Base-by-base conservation (phyloP, 2,797 vertebrate genomes). In the Thamnophis elegans region DNA sequence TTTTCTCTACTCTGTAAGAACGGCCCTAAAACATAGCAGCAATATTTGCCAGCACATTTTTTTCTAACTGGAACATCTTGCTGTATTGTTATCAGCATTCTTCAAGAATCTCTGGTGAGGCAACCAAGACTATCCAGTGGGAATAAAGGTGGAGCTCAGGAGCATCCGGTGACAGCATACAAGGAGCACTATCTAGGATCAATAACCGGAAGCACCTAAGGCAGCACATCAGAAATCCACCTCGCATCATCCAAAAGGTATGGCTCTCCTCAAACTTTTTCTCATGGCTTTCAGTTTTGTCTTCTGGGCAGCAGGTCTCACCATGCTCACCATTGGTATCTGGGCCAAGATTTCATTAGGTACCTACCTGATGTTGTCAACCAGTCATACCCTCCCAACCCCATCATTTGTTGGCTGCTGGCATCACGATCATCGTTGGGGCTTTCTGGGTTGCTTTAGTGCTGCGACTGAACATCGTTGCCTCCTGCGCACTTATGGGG, bases 221-320 rank as follows among this genome's bases (percentile, higher is more conserved):
- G 26, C 42, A 16, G 32, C 58, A 53, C 36, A 22, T 65, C 28
- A n/a, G 65, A 55, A 22, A 56, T 51, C 28, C 36, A 42, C 5
- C n/a, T 25, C 20, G 20, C 87, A 0, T 88, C 56, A 85, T 18
- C 82, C 89, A 42, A 58, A 92, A 87, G 62, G 56, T 85, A 20
- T 99, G 98, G 98, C 98, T 85, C 93, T 98, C 42, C 97, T 99
- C 56, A 98, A 98, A 78, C 96, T 99, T 87, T 98, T 96, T 20
- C 98, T 99, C 85, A 97, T 99, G 94, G 98, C 98, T 90, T 99
- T 99, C 97, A 99, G 98, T 95, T 98, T 98, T 91, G 96, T 99
- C 56, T 99, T 99, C 96, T 99, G 98, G 98, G 98, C 98, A 0
- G 98, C 98, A 0, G 99, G 99, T 3, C 95, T 99, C 92, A 98